These are phyloP conservation scores for Muscicapa comitata DNA, from an alignment of 2,797 vertebrate species.

Conservation along the genomic window DNA sequence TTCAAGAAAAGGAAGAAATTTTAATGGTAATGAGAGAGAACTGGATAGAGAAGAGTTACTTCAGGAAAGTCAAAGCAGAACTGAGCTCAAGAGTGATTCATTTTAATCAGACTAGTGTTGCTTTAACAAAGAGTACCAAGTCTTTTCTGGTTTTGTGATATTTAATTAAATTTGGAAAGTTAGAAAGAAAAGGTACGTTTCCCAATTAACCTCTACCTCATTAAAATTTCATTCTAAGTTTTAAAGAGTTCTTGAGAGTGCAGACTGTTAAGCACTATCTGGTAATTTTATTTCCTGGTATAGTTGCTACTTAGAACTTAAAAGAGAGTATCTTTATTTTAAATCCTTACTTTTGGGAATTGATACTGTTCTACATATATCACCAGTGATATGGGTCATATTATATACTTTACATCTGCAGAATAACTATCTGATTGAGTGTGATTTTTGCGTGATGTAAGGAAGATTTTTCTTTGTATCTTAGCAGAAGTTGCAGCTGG, in stretches of 20 bases:
- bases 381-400: background rate
- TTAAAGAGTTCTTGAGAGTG: background rate
- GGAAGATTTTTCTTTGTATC: background rate
- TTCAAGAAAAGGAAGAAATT: background rate
- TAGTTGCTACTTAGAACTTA: background rate
- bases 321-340: background rate
- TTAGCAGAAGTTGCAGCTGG: background rate
- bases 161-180: conserved; percentile 8
- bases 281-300: background rate
- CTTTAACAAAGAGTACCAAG: background rate
- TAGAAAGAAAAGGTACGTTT: background rate
- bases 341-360: background rate
- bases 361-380: background rate
- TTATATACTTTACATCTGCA: background rate
- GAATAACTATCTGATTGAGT: background rate
- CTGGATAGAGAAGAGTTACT: background rate
- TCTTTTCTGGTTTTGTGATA: background rate
- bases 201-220: background rate
- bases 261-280: background rate
- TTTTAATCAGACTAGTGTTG: background rate
- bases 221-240: background rate
- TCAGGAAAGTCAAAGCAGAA: background rate
- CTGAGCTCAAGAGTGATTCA: background rate
- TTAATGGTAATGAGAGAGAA: background rate
- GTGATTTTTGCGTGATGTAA: background rate